phyloP scores from a whole-genome alignment of 30 jellyfish, hydroid and myxozoan species.

The Hydractinia symbiolongicarpus region DNA sequence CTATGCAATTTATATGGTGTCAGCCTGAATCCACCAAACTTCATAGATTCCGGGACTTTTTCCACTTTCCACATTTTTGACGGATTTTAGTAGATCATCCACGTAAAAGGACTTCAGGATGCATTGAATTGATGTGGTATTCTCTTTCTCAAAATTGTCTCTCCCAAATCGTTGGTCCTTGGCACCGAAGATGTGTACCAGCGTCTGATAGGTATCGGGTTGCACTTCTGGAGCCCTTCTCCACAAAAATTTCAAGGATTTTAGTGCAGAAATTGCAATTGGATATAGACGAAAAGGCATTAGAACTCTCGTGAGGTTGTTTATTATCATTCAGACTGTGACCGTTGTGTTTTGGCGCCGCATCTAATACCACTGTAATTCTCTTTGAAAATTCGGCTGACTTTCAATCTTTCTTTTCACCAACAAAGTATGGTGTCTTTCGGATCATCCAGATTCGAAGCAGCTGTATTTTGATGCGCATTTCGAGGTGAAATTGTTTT shows the following conservation, averaged over 20 bases:
- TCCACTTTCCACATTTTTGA: too few relatives aligned
- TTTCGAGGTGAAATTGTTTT: neutral
- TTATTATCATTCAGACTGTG: neutral
- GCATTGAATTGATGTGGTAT: too few relatives aligned
- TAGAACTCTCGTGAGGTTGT: neutral
- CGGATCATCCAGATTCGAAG: neutral
- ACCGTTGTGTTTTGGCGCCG: slow-evolving; percentile 2
- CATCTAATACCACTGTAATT: slow-evolving; percentile 17
- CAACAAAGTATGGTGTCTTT: neutral
- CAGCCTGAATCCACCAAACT: too few relatives aligned
- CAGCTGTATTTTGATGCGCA: neutral
- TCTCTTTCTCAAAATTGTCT: too few relatives aligned
- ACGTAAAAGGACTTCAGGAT: too few relatives aligned
- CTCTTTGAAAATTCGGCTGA: neutral
- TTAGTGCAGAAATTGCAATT: slow-evolving; percentile 2
- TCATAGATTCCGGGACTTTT: too few relatives aligned
- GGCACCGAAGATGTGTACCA: slow-evolving; percentile 9
- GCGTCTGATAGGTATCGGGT: slow-evolving; percentile 7
- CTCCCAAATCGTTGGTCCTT: too few relatives aligned
- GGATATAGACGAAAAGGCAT: neutral
- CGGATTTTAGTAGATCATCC: too few relatives aligned
- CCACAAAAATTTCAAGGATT: too few relatives aligned
- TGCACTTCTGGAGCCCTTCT: too few relatives aligned
- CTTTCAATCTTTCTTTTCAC: too few relatives aligned
- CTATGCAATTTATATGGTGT: too few relatives aligned